Percentiles rank a stretch among this genome's conserved stretches.
These are phyloP conservation scores for Caenorhabditis brenneri DNA, from an alignment of 1,140 invertebrate species.

Conservation along the genomic window DNA sequence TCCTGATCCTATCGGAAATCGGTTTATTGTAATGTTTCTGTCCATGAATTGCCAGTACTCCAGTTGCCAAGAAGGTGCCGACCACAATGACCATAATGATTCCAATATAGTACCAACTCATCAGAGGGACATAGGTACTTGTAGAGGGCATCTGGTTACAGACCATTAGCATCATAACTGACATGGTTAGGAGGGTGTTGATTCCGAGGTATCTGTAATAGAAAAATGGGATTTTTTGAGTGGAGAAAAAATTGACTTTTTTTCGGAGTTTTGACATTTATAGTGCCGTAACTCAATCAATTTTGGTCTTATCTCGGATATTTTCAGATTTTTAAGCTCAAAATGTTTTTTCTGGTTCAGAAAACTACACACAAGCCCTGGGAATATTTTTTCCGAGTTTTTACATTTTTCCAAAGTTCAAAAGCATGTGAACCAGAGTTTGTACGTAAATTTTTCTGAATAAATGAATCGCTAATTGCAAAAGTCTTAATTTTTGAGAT, in stretches of 20 bases:
- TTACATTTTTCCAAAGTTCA: too few relatives aligned
- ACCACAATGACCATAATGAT: constrained; percentile 70
- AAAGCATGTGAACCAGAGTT: too few relatives aligned
- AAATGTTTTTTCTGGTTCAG: too few relatives aligned
- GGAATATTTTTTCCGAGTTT: too few relatives aligned
- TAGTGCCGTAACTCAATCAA: neutral
- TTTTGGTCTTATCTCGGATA: too few relatives aligned
- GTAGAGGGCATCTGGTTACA: constrained; percentile 69
- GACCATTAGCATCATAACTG: constrained; percentile 70
- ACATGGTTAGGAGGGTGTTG: constrained; percentile 68
- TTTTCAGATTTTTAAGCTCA: too few relatives aligned
- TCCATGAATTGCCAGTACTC: constrained; percentile 57
- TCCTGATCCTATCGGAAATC: constrained; percentile 49
- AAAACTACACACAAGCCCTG: too few relatives aligned
- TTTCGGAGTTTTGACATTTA: neutral
- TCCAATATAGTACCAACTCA: constrained; percentile 70
- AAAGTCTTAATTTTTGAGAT: too few relatives aligned
- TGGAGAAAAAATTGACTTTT: neutral
- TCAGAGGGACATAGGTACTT: constrained; percentile 68
- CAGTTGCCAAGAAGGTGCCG: constrained; percentile 65
- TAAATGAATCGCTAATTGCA: too few relatives aligned
- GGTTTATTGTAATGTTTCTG: constrained; percentile 56
- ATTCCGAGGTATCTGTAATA: constrained; percentile 65
- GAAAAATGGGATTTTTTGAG: neutral
- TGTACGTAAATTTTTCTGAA: too few relatives aligned